Evolutionary conservation across 2,888 invertebrate genomes (phyloP).

Genomic region (Sialis lutaria): DNA sequence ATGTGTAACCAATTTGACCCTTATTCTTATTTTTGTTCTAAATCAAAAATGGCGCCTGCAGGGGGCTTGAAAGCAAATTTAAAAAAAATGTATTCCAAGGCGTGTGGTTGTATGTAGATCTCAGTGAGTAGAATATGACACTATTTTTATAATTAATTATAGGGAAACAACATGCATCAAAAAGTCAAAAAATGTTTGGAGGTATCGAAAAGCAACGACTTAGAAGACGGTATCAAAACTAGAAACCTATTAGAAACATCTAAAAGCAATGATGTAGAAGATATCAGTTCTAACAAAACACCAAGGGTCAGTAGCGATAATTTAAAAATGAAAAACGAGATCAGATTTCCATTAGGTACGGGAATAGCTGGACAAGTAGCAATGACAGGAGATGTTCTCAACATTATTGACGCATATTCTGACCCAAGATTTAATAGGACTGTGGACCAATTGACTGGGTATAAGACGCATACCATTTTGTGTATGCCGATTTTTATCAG

Average conservation of each 20-base stretch:
- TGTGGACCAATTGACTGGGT: conserved; percentile 48
- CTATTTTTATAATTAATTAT: too few relatives aligned
- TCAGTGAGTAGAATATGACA: too few relatives aligned
- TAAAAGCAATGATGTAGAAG: too few relatives aligned
- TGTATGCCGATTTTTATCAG: conserved; percentile 79
- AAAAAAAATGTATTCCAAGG: too few relatives aligned
- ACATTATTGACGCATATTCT: conserved; percentile 66
- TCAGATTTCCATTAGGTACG: conserved; percentile 53
- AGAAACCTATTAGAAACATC: too few relatives aligned
- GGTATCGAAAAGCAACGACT: conserved; percentile 11
- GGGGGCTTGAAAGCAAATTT: too few relatives aligned
- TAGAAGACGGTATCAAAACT: too few relatives aligned
- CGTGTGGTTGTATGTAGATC: too few relatives aligned
- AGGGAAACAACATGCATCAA: too few relatives aligned
- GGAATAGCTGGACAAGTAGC: conserved; percentile 77
- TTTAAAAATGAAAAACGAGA: conserved; percentile 29
- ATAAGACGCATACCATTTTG: conserved; percentile 54
- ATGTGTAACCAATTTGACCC: too few relatives aligned
- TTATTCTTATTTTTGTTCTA: too few relatives aligned
- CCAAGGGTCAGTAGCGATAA: conserved; percentile 17
- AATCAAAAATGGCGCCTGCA: too few relatives aligned
- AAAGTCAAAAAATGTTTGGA: conserved; percentile 12
- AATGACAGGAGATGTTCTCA: conserved; percentile 57
- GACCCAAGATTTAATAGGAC: conserved; percentile 59
- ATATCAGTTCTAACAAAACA: conserved; percentile 1